Evolutionary conservation across 1,140 invertebrate species (phyloP), one percentile per base, ranked within the genome.

Genomic region (Oryctes rhinoceros): DNA sequence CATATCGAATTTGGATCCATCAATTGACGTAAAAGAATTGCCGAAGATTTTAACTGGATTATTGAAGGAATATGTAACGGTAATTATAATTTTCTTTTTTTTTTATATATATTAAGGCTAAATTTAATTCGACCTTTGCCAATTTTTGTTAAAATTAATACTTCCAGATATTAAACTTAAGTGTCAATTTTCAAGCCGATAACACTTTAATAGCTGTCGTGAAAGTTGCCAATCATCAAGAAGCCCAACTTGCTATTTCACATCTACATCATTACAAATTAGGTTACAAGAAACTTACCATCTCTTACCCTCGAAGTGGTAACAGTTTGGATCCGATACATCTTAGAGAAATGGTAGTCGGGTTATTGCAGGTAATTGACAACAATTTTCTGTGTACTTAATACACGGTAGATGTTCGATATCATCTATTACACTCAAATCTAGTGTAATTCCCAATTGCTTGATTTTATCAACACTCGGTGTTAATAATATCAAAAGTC

Each of bases 171-270:
- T 86, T 93, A 35, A 90, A 91, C 85, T 89, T 95, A 4, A 91
- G 90, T 11, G 89, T 95, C 47, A 91, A 91, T 81, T 87, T 90
- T 24, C 93, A 94, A 85, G 89, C 91, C 4, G 94, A 95, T 86
- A 93, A 93, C 20, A 93, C 91, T 76, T 90, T 91, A 74, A 89
- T 92, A 13, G 94, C 93, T 9, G 89, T 89, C 75, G 89, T 95
- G 0, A 92, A 91, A 87, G 92, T 96, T 5, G 89, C 91, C 9
- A 90, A 88, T 78, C 85, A 86, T 75, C 84, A 86, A 30, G 94
- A 95, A 82, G 95, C 95, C 13, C 93, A 96, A 83, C 94, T 92
- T 85, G 93, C 94, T 10, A 96, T 97, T 78, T 95, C 95, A 4
- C 93, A 95, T 85, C 89, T 97, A 47, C 95, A 97, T 84, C 90